Evolutionary conservation across 2,888 invertebrate species (phyloP).

Genomic region (Cheilosia vernalis): DNA sequence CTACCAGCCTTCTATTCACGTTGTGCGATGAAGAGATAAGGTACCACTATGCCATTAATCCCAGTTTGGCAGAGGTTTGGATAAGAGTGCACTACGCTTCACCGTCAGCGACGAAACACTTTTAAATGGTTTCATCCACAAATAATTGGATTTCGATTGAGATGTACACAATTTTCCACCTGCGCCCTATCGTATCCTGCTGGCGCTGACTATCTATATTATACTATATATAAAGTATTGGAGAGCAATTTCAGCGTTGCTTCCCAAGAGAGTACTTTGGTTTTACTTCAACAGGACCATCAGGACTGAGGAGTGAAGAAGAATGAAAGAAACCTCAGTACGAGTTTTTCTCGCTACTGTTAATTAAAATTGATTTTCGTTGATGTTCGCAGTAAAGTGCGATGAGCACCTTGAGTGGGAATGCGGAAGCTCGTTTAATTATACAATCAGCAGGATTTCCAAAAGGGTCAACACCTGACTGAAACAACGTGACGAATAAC

Average conservation of each 20-base stretch:
- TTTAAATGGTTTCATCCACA: slow-evolving; percentile 68
- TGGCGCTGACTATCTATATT: too few relatives aligned
- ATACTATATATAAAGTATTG: background rate
- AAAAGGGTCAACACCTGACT: background rate
- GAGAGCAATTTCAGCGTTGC: background rate
- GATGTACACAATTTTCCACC: slow-evolving; percentile 68
- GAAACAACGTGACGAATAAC: background rate
- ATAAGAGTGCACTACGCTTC: slow-evolving; percentile 12
- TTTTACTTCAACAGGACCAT: slow-evolving; percentile 36
- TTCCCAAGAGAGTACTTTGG: slow-evolving; percentile 12
- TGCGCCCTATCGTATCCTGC: slow-evolving; percentile 11
- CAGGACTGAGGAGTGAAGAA: slow-evolving; percentile 30
- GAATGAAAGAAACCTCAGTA: background rate
- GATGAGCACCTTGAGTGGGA: background rate
- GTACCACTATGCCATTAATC: slow-evolving; percentile 53
- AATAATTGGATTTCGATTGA: slow-evolving; percentile 73
- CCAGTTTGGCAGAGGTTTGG: slow-evolving; percentile 35
- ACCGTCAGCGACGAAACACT: slow-evolving; percentile 29
- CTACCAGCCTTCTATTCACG: slow-evolving; percentile 1
- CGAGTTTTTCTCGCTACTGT: slow-evolving; percentile 19
- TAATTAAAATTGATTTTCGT: slow-evolving; percentile 71
- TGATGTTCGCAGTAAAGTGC: background rate
- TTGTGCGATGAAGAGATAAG: slow-evolving; percentile 52
- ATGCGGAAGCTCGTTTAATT: slow-evolving; percentile 18
- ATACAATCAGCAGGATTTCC: background rate